Evolutionary conservation across 30 jellyfish, hydroid and myxozoan species (phyloP), one percentile per base, ranked within the genome.

Genomic region (Sanderia malayensis): DNA sequence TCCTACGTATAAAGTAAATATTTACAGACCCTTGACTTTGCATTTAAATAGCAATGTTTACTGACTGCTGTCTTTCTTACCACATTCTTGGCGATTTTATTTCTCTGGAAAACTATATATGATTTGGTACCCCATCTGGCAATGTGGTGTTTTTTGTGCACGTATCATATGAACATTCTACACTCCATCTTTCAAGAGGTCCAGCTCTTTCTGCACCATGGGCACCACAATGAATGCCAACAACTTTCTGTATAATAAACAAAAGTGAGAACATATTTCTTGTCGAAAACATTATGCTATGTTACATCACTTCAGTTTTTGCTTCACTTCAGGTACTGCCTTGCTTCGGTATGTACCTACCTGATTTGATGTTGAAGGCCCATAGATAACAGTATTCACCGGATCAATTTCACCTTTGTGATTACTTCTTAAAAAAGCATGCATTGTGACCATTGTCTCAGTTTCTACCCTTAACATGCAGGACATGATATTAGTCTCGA

Each of bases 51-150:
- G n/a, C n/a, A n/a, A n/a, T n/a, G n/a, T n/a, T n/a, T n/a, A n/a
- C n/a, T n/a, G n/a, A n/a, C n/a, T n/a, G n/a, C n/a, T n/a, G n/a
- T n/a, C n/a, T n/a, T n/a, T n/a, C n/a, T n/a, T n/a, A n/a, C n/a
- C n/a, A n/a, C n/a, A n/a, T n/a, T n/a, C 23, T 61, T 61, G 31
- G 27, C 32, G 52, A 31, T 47, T 55, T 33, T 61, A 76, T 57
- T 76, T 53, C 41, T 76, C 88, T 76, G 88, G 88, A 46, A 76
- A 76, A 30, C 62, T 76, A 61, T 23, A 61, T 76, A 61, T 76
- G 88, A 25, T 76, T 61, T 8, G 80, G 88, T 19, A 61, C 60
- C 33, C 88, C 80, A 61, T 61, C 70, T 57, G 88, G 88, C 17
- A 76, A 53, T 37, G 44, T 22, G 49, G 79, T 66, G 31, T n/a